Evolutionary conservation across 2,888 invertebrate species (phyloP).

Genomic region (Pharmacophagus antenor): DNA sequence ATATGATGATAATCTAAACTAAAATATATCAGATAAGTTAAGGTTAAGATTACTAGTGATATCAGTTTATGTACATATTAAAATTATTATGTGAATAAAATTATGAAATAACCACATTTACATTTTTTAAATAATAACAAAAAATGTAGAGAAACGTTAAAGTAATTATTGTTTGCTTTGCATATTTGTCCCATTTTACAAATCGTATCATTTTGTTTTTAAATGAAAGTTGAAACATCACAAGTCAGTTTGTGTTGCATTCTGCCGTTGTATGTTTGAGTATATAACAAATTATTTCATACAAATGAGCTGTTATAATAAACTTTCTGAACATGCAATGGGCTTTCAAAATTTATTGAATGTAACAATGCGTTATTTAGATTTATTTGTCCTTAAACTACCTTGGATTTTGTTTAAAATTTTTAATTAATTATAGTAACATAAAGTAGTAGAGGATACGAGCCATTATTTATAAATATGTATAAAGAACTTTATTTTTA

Average conservation of each 20-base stretch:
- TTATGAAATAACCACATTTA: neutral
- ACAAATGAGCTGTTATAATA: neutral
- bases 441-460: no score
- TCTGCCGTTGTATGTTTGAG: slow-evolving; percentile 1
- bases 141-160: neutral
- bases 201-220: slow-evolving; percentile 6
- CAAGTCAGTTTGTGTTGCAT: neutral
- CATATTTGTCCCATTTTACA: neutral
- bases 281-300: neutral
- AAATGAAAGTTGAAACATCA: slow-evolving; percentile 1
- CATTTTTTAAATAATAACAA: neutral
- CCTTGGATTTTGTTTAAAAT: no score
- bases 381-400: no score
- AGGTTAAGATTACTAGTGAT: no score
- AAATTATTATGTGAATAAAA: neutral
- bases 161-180: neutral
- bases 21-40: no score
- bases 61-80: neutral
- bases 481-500: no score
- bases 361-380: no score
- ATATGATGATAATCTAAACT: no score
- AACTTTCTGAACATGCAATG: slow-evolving; percentile 3
- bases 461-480: no score
- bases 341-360: neutral
- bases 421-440: no score